Percentiles rank a stretch among this genome's conserved stretches.
Conservation (phyloP, 2,888 invertebrate species). For the Caenorhabditis becei region DNA sequence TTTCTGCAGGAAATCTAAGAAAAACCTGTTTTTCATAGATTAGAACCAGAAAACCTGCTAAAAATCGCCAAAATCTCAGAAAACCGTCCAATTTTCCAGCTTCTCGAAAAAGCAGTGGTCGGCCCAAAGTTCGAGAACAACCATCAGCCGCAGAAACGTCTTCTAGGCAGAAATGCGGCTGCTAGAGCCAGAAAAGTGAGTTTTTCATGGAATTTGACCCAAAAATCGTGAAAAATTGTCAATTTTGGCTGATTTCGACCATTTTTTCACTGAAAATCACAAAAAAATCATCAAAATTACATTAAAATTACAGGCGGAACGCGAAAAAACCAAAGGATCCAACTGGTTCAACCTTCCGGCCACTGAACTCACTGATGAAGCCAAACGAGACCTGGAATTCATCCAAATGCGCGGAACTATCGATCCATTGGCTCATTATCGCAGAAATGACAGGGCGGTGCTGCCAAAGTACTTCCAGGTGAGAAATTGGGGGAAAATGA, state of each 20-base stretch:
- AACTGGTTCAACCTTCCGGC: constrained; percentile 93
- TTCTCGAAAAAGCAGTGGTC: constrained; percentile 66
- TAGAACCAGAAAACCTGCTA: too few relatives aligned
- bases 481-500: constrained; percentile 45
- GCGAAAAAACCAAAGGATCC: constrained; percentile 89
- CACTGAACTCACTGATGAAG: constrained; percentile 90
- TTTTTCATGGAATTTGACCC: too few relatives aligned
- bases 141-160: constrained; percentile 56
- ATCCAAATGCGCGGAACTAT: constrained; percentile 92
- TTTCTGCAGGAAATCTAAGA: not conserved
- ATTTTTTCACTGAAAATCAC: not conserved
- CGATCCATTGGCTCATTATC: constrained; percentile 95
- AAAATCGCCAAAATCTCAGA: too few relatives aligned
- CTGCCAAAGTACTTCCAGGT: constrained; percentile 96
- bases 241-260: not conserved
- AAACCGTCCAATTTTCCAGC: not conserved
- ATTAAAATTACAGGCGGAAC: constrained; percentile 85
- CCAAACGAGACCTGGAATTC: constrained; percentile 88
- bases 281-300: not conserved
- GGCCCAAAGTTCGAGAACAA: constrained; percentile 66
- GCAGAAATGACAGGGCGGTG: constrained; percentile 90
- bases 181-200: constrained; percentile 59
- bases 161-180: constrained; percentile 60
- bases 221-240: too few relatives aligned
- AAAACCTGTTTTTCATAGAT: too few relatives aligned